Base-by-base conservation (phyloP, 2,113 vertebrate genomes). In the Aepyceros melampus region DNA sequence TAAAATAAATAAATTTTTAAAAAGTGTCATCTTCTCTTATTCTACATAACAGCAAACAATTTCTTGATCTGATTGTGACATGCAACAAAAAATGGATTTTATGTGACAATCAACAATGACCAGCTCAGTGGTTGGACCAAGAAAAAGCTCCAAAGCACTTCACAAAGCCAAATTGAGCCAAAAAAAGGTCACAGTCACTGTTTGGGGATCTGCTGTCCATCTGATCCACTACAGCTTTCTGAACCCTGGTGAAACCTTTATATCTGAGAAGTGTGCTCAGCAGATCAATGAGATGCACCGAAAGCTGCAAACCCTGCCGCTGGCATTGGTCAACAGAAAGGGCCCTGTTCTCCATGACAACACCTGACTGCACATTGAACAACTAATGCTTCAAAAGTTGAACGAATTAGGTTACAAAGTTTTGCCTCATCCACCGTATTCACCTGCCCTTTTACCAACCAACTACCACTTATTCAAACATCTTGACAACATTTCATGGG, bases 21-120 rank as follows among this genome's bases (percentile, higher is more conserved):
- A 56, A 53, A 76, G 12, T 43, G 40, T 76, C 10, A 25, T 74
- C 23, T 76, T 76, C 71, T 76, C 71, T 76, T 76, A 40, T 15
- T 27, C 40, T 13, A 25, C 12, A 43, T 23, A 76, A 43, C 36
- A 76, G 40, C 0, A 0, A 76, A 15, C 12, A 5, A 40, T 8
- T 76, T 27, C 40, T 76, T 43, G 12, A 76, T 43, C 71, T 76
- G 71, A 76, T 76, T 76, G 23, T 76, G 71, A 15, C 40, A 76
- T 76, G 21, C 40, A 76, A 76, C 40, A 76, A 76, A 43, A 76
- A 76, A 43, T 43, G 71, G 40, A 76, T 76, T 43, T 76, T 76
- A 43, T 43, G 14, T 43, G 71, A 76, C 71, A 43, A 27, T 43
- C 23, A 43, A 43, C 36, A 76, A 43, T 76, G 36, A 43, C 12